Base-by-base conservation (phyloP, 2,888 invertebrate species). In the Ectobius pallidus region DNA sequence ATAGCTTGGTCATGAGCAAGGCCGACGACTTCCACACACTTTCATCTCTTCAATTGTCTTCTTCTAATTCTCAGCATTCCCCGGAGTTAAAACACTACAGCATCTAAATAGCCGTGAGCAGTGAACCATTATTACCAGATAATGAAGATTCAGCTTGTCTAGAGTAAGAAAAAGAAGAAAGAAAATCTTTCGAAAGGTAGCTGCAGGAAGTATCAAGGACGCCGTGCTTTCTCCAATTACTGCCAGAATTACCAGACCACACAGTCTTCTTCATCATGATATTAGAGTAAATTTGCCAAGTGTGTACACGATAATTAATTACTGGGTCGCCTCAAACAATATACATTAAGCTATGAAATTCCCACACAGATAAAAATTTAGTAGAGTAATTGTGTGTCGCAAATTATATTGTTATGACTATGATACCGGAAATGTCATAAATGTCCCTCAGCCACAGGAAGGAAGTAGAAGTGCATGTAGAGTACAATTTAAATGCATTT, bases 1-100 rank as follows among this genome's bases (percentile, higher is more conserved):
- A 34, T 32, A 39, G 22, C 42, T 30, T 34, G 65, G 65, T 65
- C 65, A 65, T 34, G 65, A 44, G 46, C 65, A 65, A 65, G 65
- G 65, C 46, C 65, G 46, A 16, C 27, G 11, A 34, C 65, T 65
- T 62, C 39, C 39, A 62, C 62, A 30, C 27, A 30, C 65, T 65
- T 65, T 65, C 65, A 46, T 65, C 42, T 65, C 46, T 46, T 27
- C 58, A 16, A 58, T 32, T 58, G 58, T 58, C 30, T 58, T 25
- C n/a, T 58, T 2, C 18, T 3, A 16, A 30, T 58, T 52, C 30
- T 16, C 32, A 30, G 30, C 58, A 32, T 58, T 30, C 32, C 3
- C 58, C 6, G 32, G 7, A n/a, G 27, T 58, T 30, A 58, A 16
- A 32, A 58, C 58, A 58, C 7, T 25, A 55, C 55, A 46, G 46